Evolutionary conservation across 2,797 vertebrate species (phyloP).

Genomic region (Carapus acus): DNA sequence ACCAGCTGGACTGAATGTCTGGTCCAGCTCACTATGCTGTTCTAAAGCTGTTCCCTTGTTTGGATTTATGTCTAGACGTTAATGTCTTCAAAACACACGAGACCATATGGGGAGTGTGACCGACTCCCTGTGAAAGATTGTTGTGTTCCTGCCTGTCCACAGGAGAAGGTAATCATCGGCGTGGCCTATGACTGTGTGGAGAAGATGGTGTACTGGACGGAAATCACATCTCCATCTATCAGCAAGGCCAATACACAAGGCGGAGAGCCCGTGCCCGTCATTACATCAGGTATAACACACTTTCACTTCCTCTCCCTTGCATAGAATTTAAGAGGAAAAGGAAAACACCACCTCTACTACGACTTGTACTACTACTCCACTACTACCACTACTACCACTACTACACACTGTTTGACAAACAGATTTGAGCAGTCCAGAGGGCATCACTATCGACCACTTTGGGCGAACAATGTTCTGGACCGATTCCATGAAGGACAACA

Average conservation of each 20-base stretch:
- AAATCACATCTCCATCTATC: conserved; percentile 87
- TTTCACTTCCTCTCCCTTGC: not conserved
- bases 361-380: too few relatives aligned
- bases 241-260: conserved; percentile 82
- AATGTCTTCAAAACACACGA: conserved; percentile 26
- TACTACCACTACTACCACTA: too few relatives aligned
- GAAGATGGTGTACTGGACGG: conserved; percentile 93
- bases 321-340: not conserved
- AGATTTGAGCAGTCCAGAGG: conserved; percentile 90
- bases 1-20: conserved; percentile 49
- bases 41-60: conserved; percentile 37
- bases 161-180: conserved; percentile 89
- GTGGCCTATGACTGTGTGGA: conserved; percentile 89
- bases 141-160: conserved; percentile 35
- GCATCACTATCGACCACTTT: conserved; percentile 83
- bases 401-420: conserved; percentile 17
- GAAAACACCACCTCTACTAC: not conserved
- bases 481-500: conserved; percentile 82
- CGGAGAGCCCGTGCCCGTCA: conserved; percentile 75
- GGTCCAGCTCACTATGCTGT: conserved; percentile 24
- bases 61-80: conserved; percentile 51
- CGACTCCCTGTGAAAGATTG: conserved; percentile 33
- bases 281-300: conserved; percentile 72
- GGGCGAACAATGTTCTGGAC: conserved; percentile 91
- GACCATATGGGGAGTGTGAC: conserved; percentile 39